Conservation (phyloP, 2,888 invertebrate species). For the Smittia sp. region DNA sequence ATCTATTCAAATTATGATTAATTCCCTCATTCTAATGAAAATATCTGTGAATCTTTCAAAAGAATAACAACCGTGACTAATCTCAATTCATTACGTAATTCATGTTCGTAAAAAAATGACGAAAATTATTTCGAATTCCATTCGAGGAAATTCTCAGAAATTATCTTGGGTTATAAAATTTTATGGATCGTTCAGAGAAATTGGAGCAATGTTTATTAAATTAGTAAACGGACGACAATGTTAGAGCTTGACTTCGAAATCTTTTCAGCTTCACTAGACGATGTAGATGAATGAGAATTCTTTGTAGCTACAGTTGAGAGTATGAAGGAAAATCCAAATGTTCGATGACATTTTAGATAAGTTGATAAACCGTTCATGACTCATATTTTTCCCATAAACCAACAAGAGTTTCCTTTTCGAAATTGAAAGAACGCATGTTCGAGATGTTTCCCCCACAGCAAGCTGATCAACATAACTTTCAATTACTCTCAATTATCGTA, state of each 20-base stretch:
- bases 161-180: background rate
- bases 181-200: slow-evolving; percentile 24
- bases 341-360: background rate
- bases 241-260: background rate
- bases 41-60: background rate
- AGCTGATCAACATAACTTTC: background rate
- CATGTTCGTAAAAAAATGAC: background rate
- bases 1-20: slow-evolving; percentile 34
- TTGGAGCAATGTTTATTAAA: slow-evolving; percentile 26
- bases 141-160: background rate
- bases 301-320: too few species aligned
- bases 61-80: slow-evolving; percentile 19
- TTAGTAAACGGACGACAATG: background rate
- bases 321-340: too few species aligned
- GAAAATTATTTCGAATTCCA: background rate
- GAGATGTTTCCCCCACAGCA: too few species aligned
- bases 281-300: too few species aligned
- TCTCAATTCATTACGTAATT: slow-evolving; percentile 18
- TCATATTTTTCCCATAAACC: too few species aligned
- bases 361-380: too few species aligned
- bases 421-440: too few species aligned
- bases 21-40: slow-evolving; percentile 11
- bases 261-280: background rate
- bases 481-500: background rate
- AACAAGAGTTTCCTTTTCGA: too few species aligned